Base-by-base conservation (phyloP, 1,140 invertebrate genomes). In the Schlechtendalia chinensis region DNA sequence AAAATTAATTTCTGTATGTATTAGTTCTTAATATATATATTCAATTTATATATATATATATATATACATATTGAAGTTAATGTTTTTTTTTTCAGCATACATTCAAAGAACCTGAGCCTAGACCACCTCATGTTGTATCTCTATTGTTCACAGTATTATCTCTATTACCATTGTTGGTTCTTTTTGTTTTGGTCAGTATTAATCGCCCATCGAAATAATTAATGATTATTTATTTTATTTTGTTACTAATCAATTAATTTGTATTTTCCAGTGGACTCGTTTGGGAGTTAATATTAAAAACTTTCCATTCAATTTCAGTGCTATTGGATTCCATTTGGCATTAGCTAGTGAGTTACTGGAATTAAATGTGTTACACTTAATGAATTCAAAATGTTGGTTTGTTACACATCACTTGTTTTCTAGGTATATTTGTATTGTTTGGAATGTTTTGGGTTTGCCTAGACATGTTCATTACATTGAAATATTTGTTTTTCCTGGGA, bases 401-500 rank as follows among this genome's bases (percentile, higher is more conserved):
- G 10, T 29, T 50, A 17, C 12, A n/a, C 19, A n/a, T 50, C 53
- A 54, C 22, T 82, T 12, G 83, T 77, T 83, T 89, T 87, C 83
- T 88, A 91, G 93, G 89, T 74, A 96, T 97, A 65, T 93, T 98
- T 84, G 89, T 87, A 8, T 88, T 98, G 45, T 98, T 97, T 86
- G 91, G 90, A 67, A 87, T 93, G 82, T 97, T 98, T 86, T 99
- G 96, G 95, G 85, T 96, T 69, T 89, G 93, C 84, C 87, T 98
- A 81, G 92, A 96, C 84, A 99, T 99, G 97, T 99, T 99, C 87
- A 90, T 92, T 72, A 97, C 97, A n/a, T 87, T 98, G 83, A 92
- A 94, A 82, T 97, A 96, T 87, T 88, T 99, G 59, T 88, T 93
- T 81, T 90, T 93, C 39, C 87, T 98, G 80, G 93, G 91, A 71